Conservation (phyloP, 2,888 invertebrate species). For the Heliconius aoede region DNA sequence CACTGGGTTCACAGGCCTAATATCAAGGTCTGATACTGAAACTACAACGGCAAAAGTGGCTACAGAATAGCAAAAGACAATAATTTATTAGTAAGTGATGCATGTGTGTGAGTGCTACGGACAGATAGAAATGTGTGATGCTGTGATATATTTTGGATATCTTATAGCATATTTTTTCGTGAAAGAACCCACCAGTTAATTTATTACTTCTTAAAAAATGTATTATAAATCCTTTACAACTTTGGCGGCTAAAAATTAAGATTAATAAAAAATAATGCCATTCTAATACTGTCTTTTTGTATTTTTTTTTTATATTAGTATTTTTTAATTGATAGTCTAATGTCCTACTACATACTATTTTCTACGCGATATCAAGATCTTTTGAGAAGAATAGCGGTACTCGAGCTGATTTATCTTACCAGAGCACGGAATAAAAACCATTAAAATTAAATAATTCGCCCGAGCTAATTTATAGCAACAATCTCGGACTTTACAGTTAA, state of each 20-base stretch:
- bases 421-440: not conserved
- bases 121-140: constrained; percentile 62
- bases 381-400: not conserved
- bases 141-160: constrained; percentile 68
- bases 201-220: constrained; percentile 18
- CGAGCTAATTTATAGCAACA: not conserved
- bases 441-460: not conserved
- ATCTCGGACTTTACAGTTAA: not conserved
- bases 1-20: constrained; percentile 65
- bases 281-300: constrained; percentile 10
- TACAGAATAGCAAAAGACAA: constrained; percentile 22
- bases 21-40: constrained; percentile 64
- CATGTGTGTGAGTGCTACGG: constrained; percentile 41
- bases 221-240: constrained; percentile 18
- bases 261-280: constrained; percentile 16
- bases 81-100: constrained; percentile 18
- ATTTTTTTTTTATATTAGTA: not conserved
- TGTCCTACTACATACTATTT: not conserved
- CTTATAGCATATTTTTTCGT: constrained; percentile 41
- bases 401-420: not conserved
- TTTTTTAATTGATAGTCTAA: not conserved
- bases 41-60: constrained; percentile 49
- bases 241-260: not conserved
- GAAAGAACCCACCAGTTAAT: constrained; percentile 34
- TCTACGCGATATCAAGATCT: not conserved